phyloP scores from a whole-genome alignment of 2,113 vertebrate genomes.

The Chloropsis hardwickii region DNA sequence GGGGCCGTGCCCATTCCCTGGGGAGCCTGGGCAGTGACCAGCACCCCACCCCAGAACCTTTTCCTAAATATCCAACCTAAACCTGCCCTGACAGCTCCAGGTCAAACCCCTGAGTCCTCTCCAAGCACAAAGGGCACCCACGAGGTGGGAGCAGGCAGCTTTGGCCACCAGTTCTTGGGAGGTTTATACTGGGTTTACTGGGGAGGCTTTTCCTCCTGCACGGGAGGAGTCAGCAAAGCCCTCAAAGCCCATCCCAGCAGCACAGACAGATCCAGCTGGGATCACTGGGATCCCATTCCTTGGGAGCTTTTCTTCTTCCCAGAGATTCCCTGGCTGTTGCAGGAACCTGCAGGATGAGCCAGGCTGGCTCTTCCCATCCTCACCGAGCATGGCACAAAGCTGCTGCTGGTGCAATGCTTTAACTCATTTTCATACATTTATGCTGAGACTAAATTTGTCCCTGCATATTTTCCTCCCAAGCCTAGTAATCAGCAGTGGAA shows the following conservation, averaged over 20 bases:
- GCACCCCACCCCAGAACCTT: neutral
- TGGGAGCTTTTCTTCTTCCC: neutral
- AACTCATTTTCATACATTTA: neutral
- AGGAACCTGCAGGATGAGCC: neutral
- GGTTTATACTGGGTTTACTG: fast-evolving
- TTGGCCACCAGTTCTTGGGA: neutral
- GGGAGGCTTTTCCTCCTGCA: neutral
- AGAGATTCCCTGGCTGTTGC: neutral
- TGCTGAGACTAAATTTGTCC: slow-evolving; percentile 7
- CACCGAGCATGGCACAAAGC: neutral
- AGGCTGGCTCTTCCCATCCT: neutral
- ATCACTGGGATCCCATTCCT: neutral
- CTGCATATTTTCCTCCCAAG: slow-evolving; percentile 14
- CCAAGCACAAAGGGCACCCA: neutral
- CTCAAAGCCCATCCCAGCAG: neutral
- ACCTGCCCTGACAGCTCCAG: neutral
- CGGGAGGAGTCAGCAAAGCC: neutral
- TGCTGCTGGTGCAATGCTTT: neutral
- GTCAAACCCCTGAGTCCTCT: neutral
- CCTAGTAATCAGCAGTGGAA: slow-evolving; percentile 31
- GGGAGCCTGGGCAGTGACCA: neutral
- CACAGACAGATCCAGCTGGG: neutral
- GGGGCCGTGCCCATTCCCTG: neutral
- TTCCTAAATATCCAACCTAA: neutral
- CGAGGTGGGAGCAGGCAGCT: neutral